phyloP scores from a whole-genome alignment of 2,113 vertebrate genomes.

The Ibidorhyncha struthersii region DNA sequence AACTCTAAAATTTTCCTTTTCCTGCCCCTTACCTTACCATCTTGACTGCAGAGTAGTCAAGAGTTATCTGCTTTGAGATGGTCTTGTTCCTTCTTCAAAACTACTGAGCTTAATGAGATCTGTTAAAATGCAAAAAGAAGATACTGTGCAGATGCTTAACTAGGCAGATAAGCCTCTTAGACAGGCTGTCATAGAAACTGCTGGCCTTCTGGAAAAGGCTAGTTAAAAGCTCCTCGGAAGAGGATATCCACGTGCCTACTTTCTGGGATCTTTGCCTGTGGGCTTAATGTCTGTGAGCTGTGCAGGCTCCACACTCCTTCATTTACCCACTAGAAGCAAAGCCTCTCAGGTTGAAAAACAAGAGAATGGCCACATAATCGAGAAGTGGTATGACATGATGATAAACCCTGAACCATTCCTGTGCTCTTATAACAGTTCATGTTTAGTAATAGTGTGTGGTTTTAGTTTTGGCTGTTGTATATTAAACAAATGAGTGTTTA shows the following conservation, averaged over 20 bases:
- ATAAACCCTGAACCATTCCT: not conserved
- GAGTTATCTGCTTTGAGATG: not conserved
- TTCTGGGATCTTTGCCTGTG: not conserved
- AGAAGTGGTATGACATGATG: fast-evolving
- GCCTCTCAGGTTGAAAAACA: not conserved
- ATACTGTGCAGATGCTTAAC: not conserved
- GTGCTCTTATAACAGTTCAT: not conserved
- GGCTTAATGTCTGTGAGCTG: not conserved
- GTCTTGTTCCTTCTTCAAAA: not conserved
- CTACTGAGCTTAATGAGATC: not conserved
- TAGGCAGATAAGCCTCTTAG: not conserved
- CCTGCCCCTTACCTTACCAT: not conserved
- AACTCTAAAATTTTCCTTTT: not conserved
- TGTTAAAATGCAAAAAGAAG: not conserved
- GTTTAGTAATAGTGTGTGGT: not conserved
- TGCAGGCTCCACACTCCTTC: not conserved
- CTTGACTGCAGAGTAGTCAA: not conserved
- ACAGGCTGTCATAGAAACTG: not conserved
- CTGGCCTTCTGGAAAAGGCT: not conserved
- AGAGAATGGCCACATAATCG: not conserved
- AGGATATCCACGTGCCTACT: not conserved
- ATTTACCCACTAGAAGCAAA: not conserved
- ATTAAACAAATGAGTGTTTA: not conserved
- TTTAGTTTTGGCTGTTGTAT: not conserved
- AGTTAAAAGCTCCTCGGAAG: not conserved